Evolutionary conservation across 2,888 invertebrate genomes (phyloP).

Genomic region (Leptinotarsa peninsularis): DNA sequence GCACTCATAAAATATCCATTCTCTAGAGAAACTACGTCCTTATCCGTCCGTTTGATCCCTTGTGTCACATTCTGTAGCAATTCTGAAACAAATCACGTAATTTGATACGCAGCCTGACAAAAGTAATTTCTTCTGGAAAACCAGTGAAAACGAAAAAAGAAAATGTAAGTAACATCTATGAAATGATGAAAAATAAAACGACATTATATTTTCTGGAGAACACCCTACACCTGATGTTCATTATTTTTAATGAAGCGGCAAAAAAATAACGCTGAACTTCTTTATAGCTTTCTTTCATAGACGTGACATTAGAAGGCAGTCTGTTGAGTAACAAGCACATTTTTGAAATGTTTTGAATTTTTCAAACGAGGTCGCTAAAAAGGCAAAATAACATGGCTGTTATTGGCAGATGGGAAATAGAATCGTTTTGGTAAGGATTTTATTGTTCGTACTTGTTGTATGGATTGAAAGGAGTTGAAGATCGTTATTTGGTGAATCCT

Average conservation of each 20-base stretch:
- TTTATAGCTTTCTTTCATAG: background rate
- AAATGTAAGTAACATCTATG: background rate
- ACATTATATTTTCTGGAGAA: background rate
- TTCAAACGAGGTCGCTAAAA: background rate
- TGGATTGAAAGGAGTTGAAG: too few relatives aligned
- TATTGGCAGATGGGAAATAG: background rate
- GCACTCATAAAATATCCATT: background rate
- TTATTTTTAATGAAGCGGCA: constrained; percentile 13
- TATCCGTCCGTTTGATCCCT: constrained; percentile 7
- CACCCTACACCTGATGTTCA: constrained; percentile 8
- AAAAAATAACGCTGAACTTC: background rate
- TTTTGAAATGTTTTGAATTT: too few relatives aligned
- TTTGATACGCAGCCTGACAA: constrained; percentile 17
- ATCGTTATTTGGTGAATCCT: too few relatives aligned
- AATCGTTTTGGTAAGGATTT: background rate
- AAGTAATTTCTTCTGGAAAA: background rate
- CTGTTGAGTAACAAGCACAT: too few relatives aligned
- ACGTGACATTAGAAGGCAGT: background rate
- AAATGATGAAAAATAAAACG: constrained; percentile 13
- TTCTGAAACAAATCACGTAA: constrained; percentile 19
- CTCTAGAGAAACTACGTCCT: background rate
- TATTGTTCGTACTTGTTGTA: too few relatives aligned
- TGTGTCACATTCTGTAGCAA: constrained; percentile 1
- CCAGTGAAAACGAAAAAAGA: background rate
- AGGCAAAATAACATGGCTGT: background rate